Evolutionary conservation across 2,113 vertebrate species (phyloP), one percentile per base, ranked within the genome.

Genomic region (Prolemur simus): DNA sequence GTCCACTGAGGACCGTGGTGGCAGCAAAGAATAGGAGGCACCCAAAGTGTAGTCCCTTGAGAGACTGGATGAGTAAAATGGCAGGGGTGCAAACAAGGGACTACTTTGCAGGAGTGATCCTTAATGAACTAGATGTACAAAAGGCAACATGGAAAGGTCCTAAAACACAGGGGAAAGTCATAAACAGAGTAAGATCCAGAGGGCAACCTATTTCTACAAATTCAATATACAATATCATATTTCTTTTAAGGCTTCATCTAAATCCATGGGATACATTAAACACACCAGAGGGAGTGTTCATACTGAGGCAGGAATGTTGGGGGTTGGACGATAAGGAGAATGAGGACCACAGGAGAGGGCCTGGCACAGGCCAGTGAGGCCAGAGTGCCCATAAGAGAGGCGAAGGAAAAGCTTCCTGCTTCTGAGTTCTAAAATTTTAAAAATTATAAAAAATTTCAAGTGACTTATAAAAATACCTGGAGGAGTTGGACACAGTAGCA

Each of bases 341-440:
- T 23, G 21, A 21, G 29, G 0, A 25, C 49, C 0, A 8, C 39
- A 4, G 0, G 8, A 29, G 8, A 66, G n/a, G 82, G 29, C 37
- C 49, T 0, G 0, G 64, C 71, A 15, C 2, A 9, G 37, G 15
- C 20, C 56, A 6, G 73, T 0, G 17, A 8, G 0, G 66, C 21
- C n/a, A 5, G 25, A 0, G 34, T 5, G 8, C 60, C 13, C 23
- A 34, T 5, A 5, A 2, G 45, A 45, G 37, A 3, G 23, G 0
- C 0, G 2, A 10, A 63, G 49, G 10, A 56, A 25, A 5, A 8
- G 1, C 12, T 17, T 4, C 49, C 18, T n/a, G 58, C 47, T 56
- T 42, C 80, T 11, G 7, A 45, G n/a, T 5, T n/a, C 86, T 34
- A 27, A 63, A 37, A 32, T 18, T 13, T 49, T 25, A 13, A 5